These are phyloP conservation scores for Oncorhynchus kisutch DNA, from an alignment of 2,113 vertebrate genomes.

Conservation along the genomic window DNA sequence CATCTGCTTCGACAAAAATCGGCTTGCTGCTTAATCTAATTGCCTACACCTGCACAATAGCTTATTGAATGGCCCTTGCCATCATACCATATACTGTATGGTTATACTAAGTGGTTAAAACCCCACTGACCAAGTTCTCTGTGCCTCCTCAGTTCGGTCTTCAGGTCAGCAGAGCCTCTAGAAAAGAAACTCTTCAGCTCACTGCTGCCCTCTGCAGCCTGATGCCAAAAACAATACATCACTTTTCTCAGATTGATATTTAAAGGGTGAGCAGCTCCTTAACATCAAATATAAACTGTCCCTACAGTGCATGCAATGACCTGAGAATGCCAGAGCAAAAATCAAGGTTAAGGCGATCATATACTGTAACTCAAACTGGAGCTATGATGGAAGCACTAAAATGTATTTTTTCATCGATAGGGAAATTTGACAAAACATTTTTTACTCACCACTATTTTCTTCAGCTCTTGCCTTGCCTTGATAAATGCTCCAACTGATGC, in stretches of 20 bases:
- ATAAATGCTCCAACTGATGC: slow-evolving; percentile 68
- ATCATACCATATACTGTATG: background rate
- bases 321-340: too few relatives aligned
- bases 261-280: background rate
- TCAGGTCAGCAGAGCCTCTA: slow-evolving; percentile 46
- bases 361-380: background rate
- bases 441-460: slow-evolving; percentile 68
- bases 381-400: too few relatives aligned
- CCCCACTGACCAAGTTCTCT: slow-evolving; percentile 73
- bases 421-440: slow-evolving; percentile 39
- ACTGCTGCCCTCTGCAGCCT: slow-evolving; percentile 87
- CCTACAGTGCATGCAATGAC: background rate
- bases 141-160: slow-evolving; percentile 71
- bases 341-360: background rate
- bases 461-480: slow-evolving; percentile 73
- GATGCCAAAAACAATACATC: slow-evolving; percentile 33
- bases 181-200: slow-evolving; percentile 77
- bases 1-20: too few relatives aligned
- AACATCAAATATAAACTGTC: background rate
- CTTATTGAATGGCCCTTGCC: too few relatives aligned
- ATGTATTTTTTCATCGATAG: background rate
- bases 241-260: background rate
- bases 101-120: background rate
- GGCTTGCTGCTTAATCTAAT: too few relatives aligned
- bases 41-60: too few relatives aligned